Conservation (phyloP, 2,888 invertebrate genomes). For the Stegana nigrithorax region DNA sequence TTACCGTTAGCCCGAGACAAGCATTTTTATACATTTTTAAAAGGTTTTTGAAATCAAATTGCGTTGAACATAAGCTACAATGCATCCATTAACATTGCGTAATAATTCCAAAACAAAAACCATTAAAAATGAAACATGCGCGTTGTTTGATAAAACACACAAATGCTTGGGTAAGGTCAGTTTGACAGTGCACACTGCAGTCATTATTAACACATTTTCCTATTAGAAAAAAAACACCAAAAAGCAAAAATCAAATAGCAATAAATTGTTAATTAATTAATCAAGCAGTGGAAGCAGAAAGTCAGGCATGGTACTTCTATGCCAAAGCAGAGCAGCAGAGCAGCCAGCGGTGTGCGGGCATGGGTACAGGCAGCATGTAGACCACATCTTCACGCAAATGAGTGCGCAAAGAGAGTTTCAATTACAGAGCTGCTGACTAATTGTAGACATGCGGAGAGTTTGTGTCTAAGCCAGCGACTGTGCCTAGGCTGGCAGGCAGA, state of each 20-base stretch:
- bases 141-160: no score
- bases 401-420: conserved; percentile 46
- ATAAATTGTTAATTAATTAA: conserved; percentile 45
- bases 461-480: no score
- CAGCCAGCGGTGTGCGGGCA: neutral
- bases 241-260: neutral
- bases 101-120: neutral
- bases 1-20: conserved; percentile 30
- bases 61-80: neutral
- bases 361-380: no score
- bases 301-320: neutral
- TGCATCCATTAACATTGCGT: neutral
- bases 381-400: conserved; percentile 46
- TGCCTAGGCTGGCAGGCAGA: no score
- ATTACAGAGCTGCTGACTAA: conserved; percentile 2
- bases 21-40: neutral
- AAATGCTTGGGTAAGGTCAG: conserved; percentile 9
- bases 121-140: no score
- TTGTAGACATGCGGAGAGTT: no score
- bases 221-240: neutral
- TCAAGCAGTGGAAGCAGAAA: conserved; percentile 32
- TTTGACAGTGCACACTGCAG: neutral
- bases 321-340: no score
- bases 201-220: neutral
- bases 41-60: neutral